phyloP scores from a whole-genome alignment of 2,888 invertebrate species.

The Drosophila infuscata region DNA sequence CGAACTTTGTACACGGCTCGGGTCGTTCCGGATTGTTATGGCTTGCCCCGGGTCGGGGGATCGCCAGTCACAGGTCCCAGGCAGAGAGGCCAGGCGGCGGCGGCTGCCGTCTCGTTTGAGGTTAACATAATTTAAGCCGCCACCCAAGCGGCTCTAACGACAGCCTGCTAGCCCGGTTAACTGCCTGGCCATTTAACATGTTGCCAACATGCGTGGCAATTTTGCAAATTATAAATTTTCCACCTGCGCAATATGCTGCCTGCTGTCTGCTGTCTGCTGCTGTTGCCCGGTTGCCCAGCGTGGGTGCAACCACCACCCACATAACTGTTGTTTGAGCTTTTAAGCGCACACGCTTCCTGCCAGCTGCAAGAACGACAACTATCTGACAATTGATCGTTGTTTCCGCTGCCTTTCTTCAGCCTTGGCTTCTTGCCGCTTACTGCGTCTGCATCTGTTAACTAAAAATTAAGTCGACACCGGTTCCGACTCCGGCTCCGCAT shows the following conservation, averaged over 20 bases:
- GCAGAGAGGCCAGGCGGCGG: neutral
- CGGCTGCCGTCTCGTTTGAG: constrained; percentile 71
- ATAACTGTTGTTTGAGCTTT: constrained; percentile 70
- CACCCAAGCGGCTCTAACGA: constrained; percentile 63
- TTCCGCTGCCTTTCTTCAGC: constrained; percentile 50
- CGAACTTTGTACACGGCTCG: constrained; percentile 74
- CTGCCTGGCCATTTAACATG: constrained; percentile 75
- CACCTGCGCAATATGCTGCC: constrained; percentile 79
- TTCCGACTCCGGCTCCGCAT: constrained; percentile 37
- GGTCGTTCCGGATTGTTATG: constrained; percentile 55
- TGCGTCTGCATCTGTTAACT: constrained; percentile 26
- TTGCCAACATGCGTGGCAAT: constrained; percentile 79
- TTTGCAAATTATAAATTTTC: constrained; percentile 84
- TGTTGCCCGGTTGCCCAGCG: constrained; percentile 15
- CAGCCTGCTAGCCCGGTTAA: constrained; percentile 41
- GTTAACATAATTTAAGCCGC: constrained; percentile 79
- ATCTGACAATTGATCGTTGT: constrained; percentile 79
- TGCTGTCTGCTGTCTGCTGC: constrained; percentile 50
- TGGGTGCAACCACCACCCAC: constrained; percentile 25
- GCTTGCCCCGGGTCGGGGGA: constrained; percentile 15
- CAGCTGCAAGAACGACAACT: constrained; percentile 48
- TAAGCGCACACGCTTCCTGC: constrained; percentile 68
- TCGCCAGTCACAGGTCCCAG: constrained; percentile 6
- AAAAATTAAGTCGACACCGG: constrained; percentile 76
- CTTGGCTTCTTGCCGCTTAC: constrained; percentile 48